Percentiles rank a stretch among this genome's conserved stretches.
Evolutionary conservation across 1,140 invertebrate species (phyloP).

Genomic region (Coptotermes formosanus): DNA sequence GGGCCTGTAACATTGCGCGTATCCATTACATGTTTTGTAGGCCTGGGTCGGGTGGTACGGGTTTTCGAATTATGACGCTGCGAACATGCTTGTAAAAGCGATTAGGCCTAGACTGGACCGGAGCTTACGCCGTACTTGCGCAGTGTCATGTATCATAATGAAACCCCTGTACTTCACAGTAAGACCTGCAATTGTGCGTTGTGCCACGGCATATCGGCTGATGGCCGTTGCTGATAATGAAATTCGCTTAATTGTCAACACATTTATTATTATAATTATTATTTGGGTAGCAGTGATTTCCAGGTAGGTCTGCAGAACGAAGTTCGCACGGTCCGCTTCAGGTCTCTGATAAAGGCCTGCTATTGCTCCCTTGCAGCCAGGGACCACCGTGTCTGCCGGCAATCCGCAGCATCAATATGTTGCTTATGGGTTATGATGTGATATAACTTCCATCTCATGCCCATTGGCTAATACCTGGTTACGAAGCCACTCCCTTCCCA

Average conservation of each 20-base stretch:
- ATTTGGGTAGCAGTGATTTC: not conserved
- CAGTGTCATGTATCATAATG: too few species aligned
- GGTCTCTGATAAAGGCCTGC: not conserved
- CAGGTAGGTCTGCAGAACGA: not conserved
- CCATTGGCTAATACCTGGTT: constrained; percentile 26
- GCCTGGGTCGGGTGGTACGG: too few species aligned
- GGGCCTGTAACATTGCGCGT: too few species aligned
- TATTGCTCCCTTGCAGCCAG: not conserved
- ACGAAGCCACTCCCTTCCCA: constrained; percentile 19
- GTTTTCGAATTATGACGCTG: too few species aligned
- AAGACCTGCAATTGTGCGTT: too few species aligned
- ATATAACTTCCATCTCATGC: not conserved
- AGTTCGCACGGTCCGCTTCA: not conserved
- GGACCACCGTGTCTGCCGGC: not conserved
- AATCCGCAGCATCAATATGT: constrained; percentile 18
- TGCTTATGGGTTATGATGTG: constrained; percentile 24
- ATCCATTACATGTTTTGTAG: too few species aligned
- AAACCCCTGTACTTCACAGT: too few species aligned
- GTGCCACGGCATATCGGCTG: too few species aligned
- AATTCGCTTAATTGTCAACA: not conserved
- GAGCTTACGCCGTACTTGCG: too few species aligned
- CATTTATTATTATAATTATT: not conserved
- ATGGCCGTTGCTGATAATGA: too few species aligned
- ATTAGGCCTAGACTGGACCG: too few species aligned
- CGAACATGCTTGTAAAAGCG: too few species aligned